phyloP scores from a whole-genome alignment of 1,140 invertebrate genomes.

The Maconellicoccus hirsutus region DNA sequence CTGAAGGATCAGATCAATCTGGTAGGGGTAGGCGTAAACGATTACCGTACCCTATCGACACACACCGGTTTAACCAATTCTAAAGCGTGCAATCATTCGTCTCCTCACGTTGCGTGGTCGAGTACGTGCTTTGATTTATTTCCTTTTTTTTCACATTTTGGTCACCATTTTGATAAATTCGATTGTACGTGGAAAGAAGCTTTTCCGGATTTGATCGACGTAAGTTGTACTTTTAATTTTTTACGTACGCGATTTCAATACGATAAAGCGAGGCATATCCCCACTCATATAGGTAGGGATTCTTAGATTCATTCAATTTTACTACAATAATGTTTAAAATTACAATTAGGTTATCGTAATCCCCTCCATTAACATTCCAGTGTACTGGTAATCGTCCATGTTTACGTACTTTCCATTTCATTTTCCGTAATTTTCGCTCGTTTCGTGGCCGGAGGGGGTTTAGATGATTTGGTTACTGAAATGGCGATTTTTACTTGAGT shows the following conservation, averaged over 20 bases:
- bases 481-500: too few species aligned
- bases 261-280: too few species aligned
- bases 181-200: not conserved
- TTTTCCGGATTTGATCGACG: not conserved
- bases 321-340: not conserved
- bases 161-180: not conserved
- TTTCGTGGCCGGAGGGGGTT: not conserved
- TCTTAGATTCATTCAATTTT: not conserved
- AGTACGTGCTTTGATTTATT: not conserved
- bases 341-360: not conserved
- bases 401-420: not conserved
- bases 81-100: not conserved
- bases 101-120: slow-evolving; percentile 1
- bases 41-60: not conserved
- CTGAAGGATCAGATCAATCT: slow-evolving; percentile 3
- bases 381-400: not conserved
- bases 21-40: slow-evolving; percentile 6
- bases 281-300: not conserved
- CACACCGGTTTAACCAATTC: slow-evolving; percentile 5
- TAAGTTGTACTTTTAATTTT: not conserved
- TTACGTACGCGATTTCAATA: not conserved
- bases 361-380: not conserved
- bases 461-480: too few species aligned
- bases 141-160: too few species aligned
- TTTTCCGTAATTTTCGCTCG: not conserved